These are phyloP conservation scores for Rhabdomys dilectus DNA, from an alignment of 2,113 vertebrate genomes.

Conservation along the genomic window DNA sequence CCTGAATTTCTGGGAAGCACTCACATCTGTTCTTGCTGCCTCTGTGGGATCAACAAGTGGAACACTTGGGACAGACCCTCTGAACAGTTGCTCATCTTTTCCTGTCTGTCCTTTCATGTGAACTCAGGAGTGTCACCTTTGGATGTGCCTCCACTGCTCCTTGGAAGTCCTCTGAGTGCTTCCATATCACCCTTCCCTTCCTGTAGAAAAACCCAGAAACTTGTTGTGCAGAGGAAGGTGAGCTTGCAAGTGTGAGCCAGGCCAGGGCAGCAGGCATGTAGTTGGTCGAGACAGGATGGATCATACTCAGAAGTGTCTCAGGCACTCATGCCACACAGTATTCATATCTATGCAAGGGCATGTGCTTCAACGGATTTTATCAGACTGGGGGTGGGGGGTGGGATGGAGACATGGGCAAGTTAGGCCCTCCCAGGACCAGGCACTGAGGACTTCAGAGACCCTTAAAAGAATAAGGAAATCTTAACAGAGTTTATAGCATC, in stretches of 20 bases:
- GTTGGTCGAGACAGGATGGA: accelerated
- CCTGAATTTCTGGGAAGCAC: background rate
- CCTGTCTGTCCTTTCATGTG: background rate
- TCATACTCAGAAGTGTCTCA: accelerated
- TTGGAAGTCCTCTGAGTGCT: background rate
- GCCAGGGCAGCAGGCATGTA: too few species aligned
- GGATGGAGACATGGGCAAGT: background rate
- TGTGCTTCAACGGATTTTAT: accelerated
- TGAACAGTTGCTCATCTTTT: accelerated
- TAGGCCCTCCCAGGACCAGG: background rate
- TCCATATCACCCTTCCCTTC: background rate
- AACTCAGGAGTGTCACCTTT: background rate
- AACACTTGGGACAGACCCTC: background rate
- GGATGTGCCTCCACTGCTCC: too few species aligned
- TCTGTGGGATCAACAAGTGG: background rate
- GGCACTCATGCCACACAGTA: accelerated
- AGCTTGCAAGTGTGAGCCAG: background rate
- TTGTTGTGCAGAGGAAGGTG: background rate
- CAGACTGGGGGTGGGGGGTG: too few species aligned
- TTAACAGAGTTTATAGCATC: background rate
- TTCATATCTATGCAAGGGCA: background rate
- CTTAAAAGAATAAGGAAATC: background rate
- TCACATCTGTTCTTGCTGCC: background rate
- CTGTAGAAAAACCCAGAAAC: background rate
- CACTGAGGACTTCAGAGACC: too few species aligned